Conservation (phyloP, 2,113 vertebrate genomes). For the Perca schrenkii region DNA sequence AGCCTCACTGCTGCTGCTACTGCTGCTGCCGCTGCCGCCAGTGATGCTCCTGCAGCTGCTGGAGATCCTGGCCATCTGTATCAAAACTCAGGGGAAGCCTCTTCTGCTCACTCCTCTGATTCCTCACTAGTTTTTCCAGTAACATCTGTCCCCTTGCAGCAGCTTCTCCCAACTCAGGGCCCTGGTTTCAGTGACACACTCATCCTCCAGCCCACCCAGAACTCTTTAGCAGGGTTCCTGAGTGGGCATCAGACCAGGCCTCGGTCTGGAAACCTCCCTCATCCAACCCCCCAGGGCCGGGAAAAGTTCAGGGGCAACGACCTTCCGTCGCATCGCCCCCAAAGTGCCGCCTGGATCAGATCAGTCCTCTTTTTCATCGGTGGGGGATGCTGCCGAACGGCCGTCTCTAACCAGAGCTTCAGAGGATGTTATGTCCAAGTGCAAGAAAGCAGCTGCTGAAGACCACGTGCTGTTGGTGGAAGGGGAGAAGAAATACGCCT, state of each 20-base stretch:
- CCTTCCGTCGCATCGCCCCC: slow-evolving; percentile 95
- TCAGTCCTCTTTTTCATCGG: slow-evolving; percentile 70
- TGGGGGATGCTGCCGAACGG: slow-evolving; percentile 59
- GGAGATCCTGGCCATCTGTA: slow-evolving; percentile 71
- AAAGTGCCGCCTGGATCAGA: slow-evolving; percentile 84
- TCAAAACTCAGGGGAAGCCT: slow-evolving; percentile 83
- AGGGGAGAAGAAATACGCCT: slow-evolving; percentile 96
- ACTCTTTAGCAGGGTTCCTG: slow-evolving; percentile 71
- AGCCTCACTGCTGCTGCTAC: slow-evolving; percentile 73
- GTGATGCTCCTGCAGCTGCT: slow-evolving; percentile 80
- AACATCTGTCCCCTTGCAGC: slow-evolving; percentile 72
- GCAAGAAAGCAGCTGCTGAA: slow-evolving; percentile 96
- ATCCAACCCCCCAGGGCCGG: slow-evolving; percentile 75
- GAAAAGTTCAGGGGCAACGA: slow-evolving; percentile 74
- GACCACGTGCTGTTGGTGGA: slow-evolving; percentile 96
- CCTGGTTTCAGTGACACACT: slow-evolving; percentile 90
- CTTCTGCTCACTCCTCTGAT: slow-evolving; percentile 77
- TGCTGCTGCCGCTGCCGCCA: slow-evolving; percentile 87
- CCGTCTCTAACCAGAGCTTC: slow-evolving; percentile 91
- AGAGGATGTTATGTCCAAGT: slow-evolving; percentile 95
- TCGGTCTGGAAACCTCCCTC: slow-evolving; percentile 86
- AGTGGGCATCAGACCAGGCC: slow-evolving; percentile 82
- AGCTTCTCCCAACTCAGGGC: slow-evolving; percentile 79
- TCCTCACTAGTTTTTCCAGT: slow-evolving; percentile 76
- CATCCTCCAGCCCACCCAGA: slow-evolving; percentile 89